These are phyloP conservation scores for Ladona fulva DNA, from an alignment of 1,140 invertebrate species.

Conservation along the genomic window DNA sequence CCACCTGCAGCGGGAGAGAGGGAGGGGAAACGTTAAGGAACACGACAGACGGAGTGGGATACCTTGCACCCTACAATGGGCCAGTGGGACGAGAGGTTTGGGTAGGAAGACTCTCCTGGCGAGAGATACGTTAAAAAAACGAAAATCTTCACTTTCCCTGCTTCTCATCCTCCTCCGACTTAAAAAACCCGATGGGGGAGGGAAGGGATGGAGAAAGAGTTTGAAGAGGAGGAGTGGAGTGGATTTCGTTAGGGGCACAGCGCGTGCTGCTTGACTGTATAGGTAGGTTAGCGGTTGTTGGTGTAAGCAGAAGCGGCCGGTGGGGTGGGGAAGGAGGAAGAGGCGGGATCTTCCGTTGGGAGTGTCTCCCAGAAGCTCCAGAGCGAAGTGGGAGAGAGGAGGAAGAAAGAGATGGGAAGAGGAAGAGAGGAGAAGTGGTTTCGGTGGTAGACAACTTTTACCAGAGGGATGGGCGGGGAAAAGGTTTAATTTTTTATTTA, in stretches of 20 bases:
- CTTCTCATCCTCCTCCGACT: neutral
- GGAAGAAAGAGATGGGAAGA: too few species aligned
- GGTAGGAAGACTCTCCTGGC: neutral
- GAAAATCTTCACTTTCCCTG: constrained; percentile 9
- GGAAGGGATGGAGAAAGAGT: neutral
- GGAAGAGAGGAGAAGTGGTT: too few species aligned
- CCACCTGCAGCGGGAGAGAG: neutral
- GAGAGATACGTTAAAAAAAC: neutral
- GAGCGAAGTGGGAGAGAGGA: too few species aligned
- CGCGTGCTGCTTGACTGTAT: neutral
- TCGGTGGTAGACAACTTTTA: too few species aligned
- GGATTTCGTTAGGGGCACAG: neutral
- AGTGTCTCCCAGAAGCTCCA: too few species aligned
- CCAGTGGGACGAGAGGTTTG: neutral
- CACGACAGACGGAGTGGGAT: neutral
- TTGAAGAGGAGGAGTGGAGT: neutral
- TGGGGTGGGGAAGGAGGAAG: too few species aligned
- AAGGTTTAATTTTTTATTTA: too few species aligned
- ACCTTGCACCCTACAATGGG: neutral
- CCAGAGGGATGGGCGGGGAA: too few species aligned
- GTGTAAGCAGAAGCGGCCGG: too few species aligned
- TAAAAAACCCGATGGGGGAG: neutral
- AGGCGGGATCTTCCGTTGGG: too few species aligned
- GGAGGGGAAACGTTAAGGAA: neutral
- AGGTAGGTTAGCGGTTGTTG: neutral